Evolutionary conservation across 2,113 vertebrate genomes (phyloP), one percentile per base, ranked within the genome.

Genomic region (Cynopterus brachyotis): DNA sequence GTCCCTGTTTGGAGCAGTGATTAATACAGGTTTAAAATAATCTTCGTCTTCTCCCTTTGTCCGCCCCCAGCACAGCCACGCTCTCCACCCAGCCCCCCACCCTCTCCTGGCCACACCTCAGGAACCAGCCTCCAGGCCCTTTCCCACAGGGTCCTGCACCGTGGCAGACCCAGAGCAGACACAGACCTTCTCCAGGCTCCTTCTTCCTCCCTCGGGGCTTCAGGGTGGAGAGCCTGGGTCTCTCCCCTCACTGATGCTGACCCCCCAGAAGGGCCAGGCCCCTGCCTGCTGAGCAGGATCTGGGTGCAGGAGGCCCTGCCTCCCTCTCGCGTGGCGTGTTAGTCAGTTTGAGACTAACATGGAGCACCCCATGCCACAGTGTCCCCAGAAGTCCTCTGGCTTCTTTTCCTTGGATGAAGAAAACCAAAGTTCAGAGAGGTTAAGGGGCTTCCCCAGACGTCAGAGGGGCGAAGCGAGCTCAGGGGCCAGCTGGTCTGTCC

Each of bases 11-110:
- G 97, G 97, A 97, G 96, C 97, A 73, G 95, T 98, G 97, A 98
- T 98, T 98, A 98, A 98, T 98, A 97, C 97, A 98, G 98, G 97
- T 98, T 97, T 97, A 98, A 98, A 98, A 98, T 98, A 97, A 98
- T 97, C 97, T 97, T 98, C 97, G 96, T 97, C 97, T 98, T 98
- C 97, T 98, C 97, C 96, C 91, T 98, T 97, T 97, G 97, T 97
- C 98, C 97, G 97, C 98, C 97, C 89, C 97, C 98, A 97, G 59
- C 95, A 89, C 96, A 97, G 97, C 97, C 95, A 94, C 96, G 92
- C 89, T 97, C 85, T 91, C 93, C 57, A 47, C 95, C 96, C 89
- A 73, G 94, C 97, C 92, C 96, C 81, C 81, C 62, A 62, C 57
- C 20, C 67, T 72, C 64, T 45, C 10, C n/a, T 9, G 88, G 93